Evolutionary conservation across 2,888 invertebrate genomes (phyloP), one percentile per base, ranked within the genome.

Genomic region (Harpagoxenus sublaevis): DNA sequence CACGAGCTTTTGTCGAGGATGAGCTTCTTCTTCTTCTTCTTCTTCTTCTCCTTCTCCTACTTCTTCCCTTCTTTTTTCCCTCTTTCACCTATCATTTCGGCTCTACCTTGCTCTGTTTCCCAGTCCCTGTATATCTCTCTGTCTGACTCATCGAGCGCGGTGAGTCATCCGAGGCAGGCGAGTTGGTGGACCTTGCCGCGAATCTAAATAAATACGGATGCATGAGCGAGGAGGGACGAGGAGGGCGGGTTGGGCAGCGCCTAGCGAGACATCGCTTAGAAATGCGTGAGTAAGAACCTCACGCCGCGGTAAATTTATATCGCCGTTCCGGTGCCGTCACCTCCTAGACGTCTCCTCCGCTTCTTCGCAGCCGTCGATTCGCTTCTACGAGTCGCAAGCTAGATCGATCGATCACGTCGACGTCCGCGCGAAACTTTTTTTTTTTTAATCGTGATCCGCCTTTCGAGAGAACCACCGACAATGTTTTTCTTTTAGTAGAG

Each of bases 151-250:
- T 84, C 89, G 86, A 55, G 71, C 73, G 15, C 60, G 73, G 35
- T 81, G 79, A 81, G 57, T 81, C 79, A 81, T 73, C 45, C 23
- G 60, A 81, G 79, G 28, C 73, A 28, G 35, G 48, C 73, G 71
- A 81, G 60, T 73, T 60, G 73, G 73, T 81, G 79, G 91, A 93
- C 91, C 92, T 91, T 91, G 91, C 90, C 90, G 91, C 89, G 92
- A 91, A 93, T 93, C 91, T 92, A 93, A 92, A 93, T 93, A 93
- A 93, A 93, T 92, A 92, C 92, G 89, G 88, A 78, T 60, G 84
- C 79, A 71, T 62, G 68, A 71, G 70, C 62, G 70, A 84, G 84
- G 60, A 62, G 88, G 71, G 62, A 57, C 68, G 86, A 84, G 28
- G 84, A 45, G 87, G 81, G 74, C 68, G 74, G 88, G 79, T 31